Evolutionary conservation across 2,113 vertebrate species (phyloP), one percentile per base, ranked within the genome.

Genomic region (Neolamprologus modestus): DNA sequence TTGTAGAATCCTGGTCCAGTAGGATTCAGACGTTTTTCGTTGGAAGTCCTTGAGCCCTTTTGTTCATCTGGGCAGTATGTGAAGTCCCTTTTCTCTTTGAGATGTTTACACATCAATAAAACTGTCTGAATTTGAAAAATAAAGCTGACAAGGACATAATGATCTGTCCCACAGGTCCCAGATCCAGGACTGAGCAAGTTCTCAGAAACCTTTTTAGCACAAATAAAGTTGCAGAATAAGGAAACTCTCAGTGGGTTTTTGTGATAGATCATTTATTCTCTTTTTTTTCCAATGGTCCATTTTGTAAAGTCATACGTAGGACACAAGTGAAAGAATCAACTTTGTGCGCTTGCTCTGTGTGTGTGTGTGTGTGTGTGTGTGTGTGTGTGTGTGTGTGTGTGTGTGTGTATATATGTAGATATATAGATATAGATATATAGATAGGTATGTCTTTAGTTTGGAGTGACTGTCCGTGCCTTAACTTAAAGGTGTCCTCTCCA

Each of bases 101-200:
- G 94, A 96, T 95, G 94, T 94, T 95, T 94, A 94, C 93, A 95
- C 94, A 94, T 96, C 95, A 96, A 95, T 95, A 95, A 93, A 94
- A 94, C 81, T 86, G 93, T 87, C 88, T 92, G 88, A 92, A 92
- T 95, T 93, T 91, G 61, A 94, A 89, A 94, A 94, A 92, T 92
- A 94, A 91, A 93, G 94, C 93, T 93, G 95, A 95, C 95, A 95
- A 90, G 92, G 95, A 92, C 95, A 94, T 95, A 95, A 95, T 96
- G 92, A 91, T 94, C 94, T 85, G 84, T 95, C 95, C 94, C 93
- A 89, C 84, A 79, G 95, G 92, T 91, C 92, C 89, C 78, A 87
- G 76, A 92, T 92, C 83, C 87, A 89, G 88, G 87, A 84, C 91
- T 63, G 87, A 84, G 40, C 47, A 86, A 91, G 91, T 95, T 95